A percentile compares a stretch with the other conserved stretches of the same genome.
Conservation (phyloP, 2,888 invertebrate species). For the Itoplectis maculator region DNA sequence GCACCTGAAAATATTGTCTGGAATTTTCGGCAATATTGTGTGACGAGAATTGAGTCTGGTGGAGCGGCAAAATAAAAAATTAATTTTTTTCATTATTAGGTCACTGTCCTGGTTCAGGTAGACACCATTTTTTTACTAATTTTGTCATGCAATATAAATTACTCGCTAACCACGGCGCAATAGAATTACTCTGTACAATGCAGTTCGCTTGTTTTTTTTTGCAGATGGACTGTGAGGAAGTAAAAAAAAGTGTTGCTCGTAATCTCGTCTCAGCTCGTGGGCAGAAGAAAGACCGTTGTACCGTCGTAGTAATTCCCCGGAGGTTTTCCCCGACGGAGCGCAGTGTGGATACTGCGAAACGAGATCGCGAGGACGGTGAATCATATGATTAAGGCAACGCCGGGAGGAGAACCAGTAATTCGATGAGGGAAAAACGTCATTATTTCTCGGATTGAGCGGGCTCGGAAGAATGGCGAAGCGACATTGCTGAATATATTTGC, state of each 20-base stretch:
- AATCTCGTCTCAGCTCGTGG: constrained; percentile 59
- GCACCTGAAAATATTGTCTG: no score
- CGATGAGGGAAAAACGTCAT: constrained; percentile 16
- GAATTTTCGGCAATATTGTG: background rate
- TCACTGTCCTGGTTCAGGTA: background rate
- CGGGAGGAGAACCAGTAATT: constrained; percentile 20
- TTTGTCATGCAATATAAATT: background rate
- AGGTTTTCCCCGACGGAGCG: constrained; percentile 53
- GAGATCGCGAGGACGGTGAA: constrained; percentile 47
- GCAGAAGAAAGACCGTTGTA: constrained; percentile 49
- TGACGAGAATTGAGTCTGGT: no score
- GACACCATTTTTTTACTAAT: background rate
- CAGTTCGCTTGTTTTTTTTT: constrained; percentile 25
- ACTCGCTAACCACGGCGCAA: background rate
- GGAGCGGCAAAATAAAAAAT: no score
- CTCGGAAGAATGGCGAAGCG: no score
- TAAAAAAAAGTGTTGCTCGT: constrained; percentile 60
- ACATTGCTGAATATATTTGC: no score
- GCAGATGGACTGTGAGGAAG: background rate
- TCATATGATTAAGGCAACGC: constrained; percentile 29
- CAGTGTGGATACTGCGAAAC: constrained; percentile 54
- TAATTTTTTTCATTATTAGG: background rate
- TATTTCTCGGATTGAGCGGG: background rate
- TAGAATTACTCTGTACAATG: constrained; percentile 43
- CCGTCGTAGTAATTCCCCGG: constrained; percentile 54